These are phyloP conservation scores for Cyphomyrmex costatus DNA, from an alignment of 1,140 invertebrate genomes.

Conservation along the genomic window DNA sequence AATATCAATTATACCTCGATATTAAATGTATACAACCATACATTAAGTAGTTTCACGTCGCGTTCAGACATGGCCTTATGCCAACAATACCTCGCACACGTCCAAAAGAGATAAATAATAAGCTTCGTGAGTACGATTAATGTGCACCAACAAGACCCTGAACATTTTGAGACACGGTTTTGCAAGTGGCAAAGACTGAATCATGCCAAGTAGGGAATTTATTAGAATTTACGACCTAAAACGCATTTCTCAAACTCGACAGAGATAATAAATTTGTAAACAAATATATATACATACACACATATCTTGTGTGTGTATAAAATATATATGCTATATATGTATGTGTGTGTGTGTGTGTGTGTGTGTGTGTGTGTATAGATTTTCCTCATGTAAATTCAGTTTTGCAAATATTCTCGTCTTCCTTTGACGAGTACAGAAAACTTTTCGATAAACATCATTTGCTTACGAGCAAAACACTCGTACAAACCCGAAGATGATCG, in stretches of 20 bases:
- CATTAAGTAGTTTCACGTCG: constrained; percentile 1
- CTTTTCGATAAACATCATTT: constrained; percentile 46
- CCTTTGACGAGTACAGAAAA: constrained; percentile 24
- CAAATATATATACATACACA: not conserved
- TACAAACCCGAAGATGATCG: constrained; percentile 1
- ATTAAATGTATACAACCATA: constrained; percentile 16
- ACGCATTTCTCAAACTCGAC: not conserved
- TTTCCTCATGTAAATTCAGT: not conserved
- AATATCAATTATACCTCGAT: constrained; percentile 23
- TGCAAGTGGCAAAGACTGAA: not conserved
- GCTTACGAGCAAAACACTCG: constrained; percentile 11
- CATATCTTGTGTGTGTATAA: too few species aligned
- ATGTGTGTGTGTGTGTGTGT: not conserved
- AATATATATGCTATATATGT: too few species aligned
- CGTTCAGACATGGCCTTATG: constrained; percentile 44
- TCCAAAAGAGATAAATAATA: constrained; percentile 50
- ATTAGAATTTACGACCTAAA: not conserved
- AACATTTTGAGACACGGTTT: not conserved
- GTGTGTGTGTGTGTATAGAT: not conserved
- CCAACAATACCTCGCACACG: constrained; percentile 14
- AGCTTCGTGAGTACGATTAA: constrained; percentile 30
- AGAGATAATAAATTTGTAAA: not conserved
- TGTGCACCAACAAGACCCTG: constrained; percentile 16
- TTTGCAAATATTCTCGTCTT: constrained; percentile 22
- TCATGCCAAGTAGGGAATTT: not conserved